Base-by-base conservation (phyloP, 1,140 invertebrate species). In the Drosophila tani region DNA sequence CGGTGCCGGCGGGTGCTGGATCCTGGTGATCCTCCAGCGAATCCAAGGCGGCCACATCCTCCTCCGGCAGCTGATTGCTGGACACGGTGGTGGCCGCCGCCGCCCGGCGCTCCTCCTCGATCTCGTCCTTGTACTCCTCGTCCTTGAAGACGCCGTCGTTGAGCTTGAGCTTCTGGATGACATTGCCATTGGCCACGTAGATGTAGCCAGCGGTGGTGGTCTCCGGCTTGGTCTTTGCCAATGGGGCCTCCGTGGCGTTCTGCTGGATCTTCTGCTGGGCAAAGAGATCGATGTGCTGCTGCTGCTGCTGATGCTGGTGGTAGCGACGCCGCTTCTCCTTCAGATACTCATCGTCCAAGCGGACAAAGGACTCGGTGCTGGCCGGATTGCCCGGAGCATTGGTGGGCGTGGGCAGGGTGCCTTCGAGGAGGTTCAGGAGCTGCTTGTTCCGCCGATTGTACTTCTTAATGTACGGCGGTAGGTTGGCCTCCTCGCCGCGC, bases 381-480 rank as follows among this genome's bases (percentile, higher is more conserved):
- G 27, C 27, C 1, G 27, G 27, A 14, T 21, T 9, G 27, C 41
- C 3, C 1, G 62, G 38, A n/a, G 27, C 49, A 21, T 47, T 38
- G 62, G 67, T 45, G 88, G 88, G 17, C 17, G 67, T 46, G 49
- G 91, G 73, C 32, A 91, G 32, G 0, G 91, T 92, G 27, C 91
- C 91, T 50, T 92, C 91, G 5, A 92, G 82, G 9, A 92, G 71
- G 49, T 92, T 91, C 3, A 91, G 62, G 17, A 92, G 58, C 57
- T 92, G 91, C 51, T 92, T 92, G 51, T 92, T 92, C 14, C 91
- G 68, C 7, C 91, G 49, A 64, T 91, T 92, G 47, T 91, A 92
- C 27, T 92, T 92, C 50, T 91, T 91, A 35, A 92, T 92, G 32
- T 92, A 92, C 2, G 91, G 91, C 49, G 91, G 91, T 50, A 92